Evolutionary conservation across 2,797 vertebrate genomes (phyloP).

Genomic region (Limnodromus scolopaceus): DNA sequence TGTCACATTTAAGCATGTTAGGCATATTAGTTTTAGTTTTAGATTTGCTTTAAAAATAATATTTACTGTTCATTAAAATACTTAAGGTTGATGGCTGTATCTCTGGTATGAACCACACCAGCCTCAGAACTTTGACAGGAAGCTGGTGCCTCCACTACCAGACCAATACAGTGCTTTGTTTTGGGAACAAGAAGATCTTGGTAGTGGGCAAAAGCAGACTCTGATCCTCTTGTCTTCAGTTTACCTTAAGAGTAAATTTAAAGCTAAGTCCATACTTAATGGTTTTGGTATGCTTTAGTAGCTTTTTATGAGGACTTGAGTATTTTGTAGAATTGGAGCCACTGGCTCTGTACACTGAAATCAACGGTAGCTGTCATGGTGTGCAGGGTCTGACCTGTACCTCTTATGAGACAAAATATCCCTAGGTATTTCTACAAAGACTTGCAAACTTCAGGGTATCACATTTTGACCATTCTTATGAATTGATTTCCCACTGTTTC

Average conservation of each 20-base stretch:
- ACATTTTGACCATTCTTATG: slow-evolving; percentile 17
- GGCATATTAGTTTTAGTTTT: background rate
- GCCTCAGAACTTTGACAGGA: background rate
- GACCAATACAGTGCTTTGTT: background rate
- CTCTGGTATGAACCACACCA: background rate
- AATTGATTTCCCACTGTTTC: slow-evolving; percentile 48
- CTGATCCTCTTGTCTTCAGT: background rate
- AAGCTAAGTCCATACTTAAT: background rate
- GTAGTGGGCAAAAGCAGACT: background rate
- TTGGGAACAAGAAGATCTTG: background rate
- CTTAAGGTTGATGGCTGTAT: background rate
- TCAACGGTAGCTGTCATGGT: slow-evolving; percentile 6
- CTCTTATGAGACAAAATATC: slow-evolving; percentile 1
- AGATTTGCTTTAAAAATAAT: background rate
- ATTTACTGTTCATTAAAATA: slow-evolving; percentile 6
- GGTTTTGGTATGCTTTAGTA: background rate
- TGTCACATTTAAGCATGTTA: slow-evolving; percentile 14
- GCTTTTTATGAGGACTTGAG: background rate
- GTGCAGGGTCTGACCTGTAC: slow-evolving; percentile 27
- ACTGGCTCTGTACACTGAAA: background rate
- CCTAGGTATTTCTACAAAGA: slow-evolving; percentile 46
- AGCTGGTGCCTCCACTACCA: background rate
- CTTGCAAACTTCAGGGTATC: slow-evolving; percentile 25
- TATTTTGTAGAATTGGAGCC: slow-evolving; percentile 3
- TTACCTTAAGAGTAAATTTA: background rate